These are phyloP conservation scores for Solea solea DNA, from an alignment of 2,113 vertebrate genomes.

Conservation along the genomic window DNA sequence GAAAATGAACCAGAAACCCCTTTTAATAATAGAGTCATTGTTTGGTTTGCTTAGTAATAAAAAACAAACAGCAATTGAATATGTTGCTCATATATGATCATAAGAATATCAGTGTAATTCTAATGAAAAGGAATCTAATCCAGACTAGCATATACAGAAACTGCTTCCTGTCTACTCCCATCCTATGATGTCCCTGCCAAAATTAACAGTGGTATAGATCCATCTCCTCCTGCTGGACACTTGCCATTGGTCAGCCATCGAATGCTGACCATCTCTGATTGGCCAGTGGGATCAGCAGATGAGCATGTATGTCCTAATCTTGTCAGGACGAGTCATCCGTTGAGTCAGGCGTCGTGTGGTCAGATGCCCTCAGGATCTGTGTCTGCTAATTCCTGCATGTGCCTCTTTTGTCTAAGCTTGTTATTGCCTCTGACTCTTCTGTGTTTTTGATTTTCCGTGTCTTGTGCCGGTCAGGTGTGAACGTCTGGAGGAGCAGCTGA, in stretches of 20 bases:
- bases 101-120: neutral
- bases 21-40: too few relatives aligned
- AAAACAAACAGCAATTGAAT: too few relatives aligned
- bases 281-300: constrained; percentile 67
- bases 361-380: constrained; percentile 42
- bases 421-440: constrained; percentile 44
- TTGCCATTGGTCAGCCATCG: constrained; percentile 34
- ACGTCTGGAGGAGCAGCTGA: constrained; percentile 95
- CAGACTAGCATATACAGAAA: neutral
- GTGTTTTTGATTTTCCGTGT: neutral
- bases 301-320: constrained; percentile 62
- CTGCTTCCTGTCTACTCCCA: constrained; percentile 12
- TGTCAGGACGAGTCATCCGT: constrained; percentile 55
- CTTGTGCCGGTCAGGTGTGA: constrained; percentile 86
- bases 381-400: constrained; percentile 47
- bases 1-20: neutral
- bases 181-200: constrained; percentile 35
- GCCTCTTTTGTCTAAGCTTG: constrained; percentile 50
- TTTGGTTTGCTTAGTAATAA: too few relatives aligned
- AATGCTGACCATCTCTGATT: constrained; percentile 45
- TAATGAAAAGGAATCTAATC: neutral
- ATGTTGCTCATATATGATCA: too few relatives aligned
- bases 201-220: constrained; percentile 47
- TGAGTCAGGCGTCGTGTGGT: constrained; percentile 50
- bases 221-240: constrained; percentile 19